phyloP scores from a whole-genome alignment of 1,140 invertebrate species.

The Orchestia grillus region DNA sequence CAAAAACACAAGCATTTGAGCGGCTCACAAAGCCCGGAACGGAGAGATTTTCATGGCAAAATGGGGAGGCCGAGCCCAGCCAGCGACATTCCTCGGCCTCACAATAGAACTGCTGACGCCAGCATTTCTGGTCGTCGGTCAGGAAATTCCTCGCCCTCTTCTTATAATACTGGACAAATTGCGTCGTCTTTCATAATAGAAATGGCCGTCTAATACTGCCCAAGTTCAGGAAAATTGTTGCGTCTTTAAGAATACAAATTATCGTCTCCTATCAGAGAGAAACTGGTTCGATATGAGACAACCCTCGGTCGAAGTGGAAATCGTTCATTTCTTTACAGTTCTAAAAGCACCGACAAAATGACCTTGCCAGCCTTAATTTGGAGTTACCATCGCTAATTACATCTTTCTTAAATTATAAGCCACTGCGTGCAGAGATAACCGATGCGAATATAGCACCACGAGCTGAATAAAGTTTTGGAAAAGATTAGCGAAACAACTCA shows the following conservation, averaged over 20 bases:
- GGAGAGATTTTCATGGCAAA: neutral
- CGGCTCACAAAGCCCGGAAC: neutral
- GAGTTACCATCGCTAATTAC: neutral
- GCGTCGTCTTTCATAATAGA: neutral
- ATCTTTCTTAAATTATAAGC: neutral
- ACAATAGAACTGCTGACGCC: constrained; percentile 33
- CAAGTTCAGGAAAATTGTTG: neutral
- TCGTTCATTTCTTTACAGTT: neutral
- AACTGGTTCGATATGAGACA: neutral
- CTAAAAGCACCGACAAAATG: neutral
- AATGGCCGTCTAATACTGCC: neutral
- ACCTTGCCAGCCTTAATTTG: neutral
- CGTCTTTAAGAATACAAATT: neutral
- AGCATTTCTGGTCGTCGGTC: constrained; percentile 35
- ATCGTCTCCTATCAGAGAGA: neutral
- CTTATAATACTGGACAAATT: constrained; percentile 39
- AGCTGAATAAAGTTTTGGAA: too few relatives aligned
- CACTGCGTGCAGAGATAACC: neutral
- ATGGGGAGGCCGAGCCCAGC: neutral
- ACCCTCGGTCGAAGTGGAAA: neutral
- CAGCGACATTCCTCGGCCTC: neutral
- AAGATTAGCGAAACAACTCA: too few relatives aligned
- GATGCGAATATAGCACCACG: neutral
- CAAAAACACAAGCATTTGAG: constrained; percentile 6
- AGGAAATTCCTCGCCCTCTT: constrained; percentile 30